Percentiles rank a stretch among this genome's conserved stretches.
Conservation (phyloP, 2,113 vertebrate species). For the Otolemur garnettii region DNA sequence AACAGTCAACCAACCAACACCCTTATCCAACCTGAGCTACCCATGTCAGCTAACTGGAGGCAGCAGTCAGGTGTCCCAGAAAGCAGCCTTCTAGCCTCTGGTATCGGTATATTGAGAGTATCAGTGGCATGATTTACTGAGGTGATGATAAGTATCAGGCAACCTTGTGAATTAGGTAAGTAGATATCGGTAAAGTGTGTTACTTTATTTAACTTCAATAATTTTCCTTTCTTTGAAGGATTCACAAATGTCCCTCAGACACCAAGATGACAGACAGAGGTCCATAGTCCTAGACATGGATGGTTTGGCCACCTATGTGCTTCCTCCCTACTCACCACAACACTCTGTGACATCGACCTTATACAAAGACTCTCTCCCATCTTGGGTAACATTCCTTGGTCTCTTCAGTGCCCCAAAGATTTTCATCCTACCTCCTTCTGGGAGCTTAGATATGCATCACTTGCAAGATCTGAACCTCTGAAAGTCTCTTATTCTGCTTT, state of each 20-base stretch:
- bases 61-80: neutral
- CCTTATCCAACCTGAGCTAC: neutral
- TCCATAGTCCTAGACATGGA: neutral
- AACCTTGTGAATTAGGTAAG: neutral
- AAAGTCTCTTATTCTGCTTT: neutral
- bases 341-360: neutral
- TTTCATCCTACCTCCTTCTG: neutral
- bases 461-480: neutral
- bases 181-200: neutral
- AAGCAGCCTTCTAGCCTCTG: neutral
- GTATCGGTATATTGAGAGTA: neutral
- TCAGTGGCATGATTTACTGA: neutral
- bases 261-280: neutral
- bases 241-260: neutral
- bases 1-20: neutral
- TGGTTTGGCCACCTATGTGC: neutral
- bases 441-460: neutral
- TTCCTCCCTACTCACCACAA: neutral
- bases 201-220: neutral
- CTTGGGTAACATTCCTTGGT: neutral
- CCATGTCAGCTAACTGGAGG: neutral
- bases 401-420: neutral
- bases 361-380: neutral
- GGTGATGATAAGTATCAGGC: neutral
- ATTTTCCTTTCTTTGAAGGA: neutral